Percentiles rank a stretch among this genome's conserved stretches.
Conservation (phyloP, 2,797 vertebrate species). For the Thripadectes ignobilis region DNA sequence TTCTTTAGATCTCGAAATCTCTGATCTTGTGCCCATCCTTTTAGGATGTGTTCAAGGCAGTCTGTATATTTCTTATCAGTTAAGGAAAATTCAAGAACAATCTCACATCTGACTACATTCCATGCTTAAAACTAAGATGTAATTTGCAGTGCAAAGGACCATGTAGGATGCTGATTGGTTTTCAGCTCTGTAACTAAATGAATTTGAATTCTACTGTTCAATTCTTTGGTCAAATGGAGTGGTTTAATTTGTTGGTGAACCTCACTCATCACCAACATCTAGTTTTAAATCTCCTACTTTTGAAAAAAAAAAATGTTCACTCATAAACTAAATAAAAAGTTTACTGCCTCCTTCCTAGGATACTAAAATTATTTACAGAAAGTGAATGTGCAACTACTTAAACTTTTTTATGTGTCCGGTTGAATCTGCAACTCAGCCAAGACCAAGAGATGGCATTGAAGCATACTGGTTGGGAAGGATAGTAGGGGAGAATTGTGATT, state of each 20-base stretch:
- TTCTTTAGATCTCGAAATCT: neutral
- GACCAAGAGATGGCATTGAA: neutral
- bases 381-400: neutral
- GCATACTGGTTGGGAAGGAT: neutral
- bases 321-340: neutral
- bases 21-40: neutral
- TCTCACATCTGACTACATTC: neutral
- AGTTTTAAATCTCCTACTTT: neutral
- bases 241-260: neutral
- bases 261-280: neutral
- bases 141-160: neutral
- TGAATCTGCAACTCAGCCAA: neutral
- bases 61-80: neutral
- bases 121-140: neutral
- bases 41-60: neutral
- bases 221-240: neutral
- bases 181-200: neutral
- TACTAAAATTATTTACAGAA: neutral
- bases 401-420: neutral
- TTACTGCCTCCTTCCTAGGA: neutral
- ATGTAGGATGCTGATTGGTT: neutral
- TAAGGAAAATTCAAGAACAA: neutral
- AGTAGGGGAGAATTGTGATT: neutral
- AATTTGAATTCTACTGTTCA: neutral
- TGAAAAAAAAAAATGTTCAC: neutral